These are phyloP conservation scores for Sus cebifrons DNA, from an alignment of 2,797 vertebrate species.

Conservation along the genomic window DNA sequence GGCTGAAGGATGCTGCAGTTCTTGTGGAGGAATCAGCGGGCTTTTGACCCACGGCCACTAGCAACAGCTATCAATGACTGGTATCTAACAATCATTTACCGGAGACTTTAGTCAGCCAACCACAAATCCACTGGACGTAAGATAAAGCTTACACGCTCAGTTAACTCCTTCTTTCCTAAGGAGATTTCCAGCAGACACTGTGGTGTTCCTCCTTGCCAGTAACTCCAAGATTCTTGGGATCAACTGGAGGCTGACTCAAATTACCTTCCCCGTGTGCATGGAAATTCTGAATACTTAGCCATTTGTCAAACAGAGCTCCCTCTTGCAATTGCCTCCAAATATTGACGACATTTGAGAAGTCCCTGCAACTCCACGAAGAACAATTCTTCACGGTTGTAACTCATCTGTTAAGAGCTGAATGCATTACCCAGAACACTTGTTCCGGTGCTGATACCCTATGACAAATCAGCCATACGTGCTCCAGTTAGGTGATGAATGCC, in stretches of 20 bases:
- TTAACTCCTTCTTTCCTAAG: slow-evolving; percentile 88
- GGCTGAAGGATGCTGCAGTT: slow-evolving; percentile 58
- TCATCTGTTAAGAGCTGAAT: not conserved
- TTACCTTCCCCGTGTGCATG: not conserved
- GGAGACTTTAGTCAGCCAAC: slow-evolving; percentile 87
- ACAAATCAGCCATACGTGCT: not conserved
- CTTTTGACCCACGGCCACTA: slow-evolving; percentile 78
- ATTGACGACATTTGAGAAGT: not conserved
- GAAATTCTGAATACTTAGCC: slow-evolving; percentile 18
- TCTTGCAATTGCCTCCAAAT: not conserved
- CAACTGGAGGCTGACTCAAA: not conserved
- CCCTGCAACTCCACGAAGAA: not conserved
- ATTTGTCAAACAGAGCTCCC: not conserved
- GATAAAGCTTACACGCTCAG: slow-evolving; percentile 81
- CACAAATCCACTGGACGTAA: slow-evolving; percentile 79
- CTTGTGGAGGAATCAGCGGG: slow-evolving; percentile 68
- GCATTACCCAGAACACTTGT: slow-evolving; percentile 27
- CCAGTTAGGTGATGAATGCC: not conserved
- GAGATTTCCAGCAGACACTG: not conserved
- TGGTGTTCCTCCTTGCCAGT: not conserved
- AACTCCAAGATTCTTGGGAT: not conserved
- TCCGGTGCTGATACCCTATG: not conserved
- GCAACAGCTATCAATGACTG: slow-evolving; percentile 84
- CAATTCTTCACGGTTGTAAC: not conserved
- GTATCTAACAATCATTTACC: slow-evolving; percentile 91